Evolutionary conservation across 2,888 invertebrate species (phyloP), one percentile per base, ranked within the genome.

Genomic region (Oscheius sp.): DNA sequence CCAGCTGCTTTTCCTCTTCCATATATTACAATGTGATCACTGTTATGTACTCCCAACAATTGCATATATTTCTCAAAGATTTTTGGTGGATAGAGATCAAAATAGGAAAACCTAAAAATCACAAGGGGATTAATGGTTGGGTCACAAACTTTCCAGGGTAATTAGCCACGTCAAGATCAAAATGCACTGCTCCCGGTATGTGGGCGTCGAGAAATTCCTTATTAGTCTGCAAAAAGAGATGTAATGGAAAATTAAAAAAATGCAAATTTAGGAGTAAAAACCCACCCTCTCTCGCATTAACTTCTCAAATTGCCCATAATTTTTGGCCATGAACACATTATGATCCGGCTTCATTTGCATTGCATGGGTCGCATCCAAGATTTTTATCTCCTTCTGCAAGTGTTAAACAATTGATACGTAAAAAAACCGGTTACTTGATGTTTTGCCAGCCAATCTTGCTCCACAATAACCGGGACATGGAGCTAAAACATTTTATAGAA

Each of bases 61-160:
- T 74, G 81, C 32, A 80, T 68, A 65, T 82, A 84, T 63, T 80
- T 73, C 56, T 82, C 71, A 72, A 84, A 84, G 2, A 77, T 45
- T 51, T 82, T 82, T 14, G 80, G 74, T 4, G 76, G 74, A 61
- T 84, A 84, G 1, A 82, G 64, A 22, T 44, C 59, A 44, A 59
- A 59, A n/a, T 44, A 14, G n/a, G 59, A 41, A 28, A 44, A 59
- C 9, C 59, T 59, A 17, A 14, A 44, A 14, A 50, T 33, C 33
- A n/a, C 36, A 12, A 54, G 20, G 2, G 4, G 30, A 33, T 54
- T 33, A 9, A 20, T 28, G 12, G 33, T 26, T 5, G n/a, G n/a
- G n/a, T n/a, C n/a, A n/a, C 57, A 45, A 45, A 80, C 72, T 77
- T 59, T 32, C 77, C 75, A 8, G 82, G 82, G 47, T 70, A 84